phyloP scores from a whole-genome alignment of 2,888 invertebrate genomes.

The Diarsia dahlii region DNA sequence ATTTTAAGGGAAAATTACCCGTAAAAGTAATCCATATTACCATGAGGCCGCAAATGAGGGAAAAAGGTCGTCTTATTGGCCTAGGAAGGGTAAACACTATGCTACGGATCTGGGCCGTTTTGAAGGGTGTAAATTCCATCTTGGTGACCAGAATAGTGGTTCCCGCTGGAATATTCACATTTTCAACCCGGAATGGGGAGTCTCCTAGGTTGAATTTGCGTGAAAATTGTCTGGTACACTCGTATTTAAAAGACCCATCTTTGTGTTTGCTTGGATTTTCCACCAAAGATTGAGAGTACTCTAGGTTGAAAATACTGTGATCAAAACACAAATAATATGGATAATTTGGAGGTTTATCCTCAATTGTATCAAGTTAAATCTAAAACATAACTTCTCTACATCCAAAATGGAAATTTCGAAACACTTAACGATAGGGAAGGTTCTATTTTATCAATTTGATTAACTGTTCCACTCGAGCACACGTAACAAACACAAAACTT shows the following conservation, averaged over 20 bases:
- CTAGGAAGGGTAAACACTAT: constrained; percentile 39
- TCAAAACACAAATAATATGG: neutral
- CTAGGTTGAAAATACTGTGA: neutral
- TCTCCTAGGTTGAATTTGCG: neutral
- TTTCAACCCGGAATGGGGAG: neutral
- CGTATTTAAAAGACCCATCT: neutral
- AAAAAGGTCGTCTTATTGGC: constrained; percentile 61
- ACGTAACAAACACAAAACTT: constrained; percentile 39
- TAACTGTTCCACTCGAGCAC: constrained; percentile 15
- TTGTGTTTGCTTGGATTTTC: neutral
- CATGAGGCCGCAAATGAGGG: constrained; percentile 60
- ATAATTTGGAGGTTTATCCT: neutral
- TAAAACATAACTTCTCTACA: neutral
- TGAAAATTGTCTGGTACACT: neutral
- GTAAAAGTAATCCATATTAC: constrained; percentile 67
- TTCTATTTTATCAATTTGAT: constrained; percentile 40
- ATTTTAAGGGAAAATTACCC: constrained; percentile 61
- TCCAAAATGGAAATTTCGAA: neutral
- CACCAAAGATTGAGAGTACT: neutral
- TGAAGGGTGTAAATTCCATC: constrained; percentile 32
- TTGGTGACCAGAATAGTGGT: constrained; percentile 5
- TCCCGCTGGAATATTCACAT: constrained; percentile 23
- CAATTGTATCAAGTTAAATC: neutral
- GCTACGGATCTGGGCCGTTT: constrained; percentile 31
- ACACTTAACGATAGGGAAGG: constrained; percentile 6